Conservation (phyloP, 1,140 invertebrate genomes). For the Pantala flavescens region DNA sequence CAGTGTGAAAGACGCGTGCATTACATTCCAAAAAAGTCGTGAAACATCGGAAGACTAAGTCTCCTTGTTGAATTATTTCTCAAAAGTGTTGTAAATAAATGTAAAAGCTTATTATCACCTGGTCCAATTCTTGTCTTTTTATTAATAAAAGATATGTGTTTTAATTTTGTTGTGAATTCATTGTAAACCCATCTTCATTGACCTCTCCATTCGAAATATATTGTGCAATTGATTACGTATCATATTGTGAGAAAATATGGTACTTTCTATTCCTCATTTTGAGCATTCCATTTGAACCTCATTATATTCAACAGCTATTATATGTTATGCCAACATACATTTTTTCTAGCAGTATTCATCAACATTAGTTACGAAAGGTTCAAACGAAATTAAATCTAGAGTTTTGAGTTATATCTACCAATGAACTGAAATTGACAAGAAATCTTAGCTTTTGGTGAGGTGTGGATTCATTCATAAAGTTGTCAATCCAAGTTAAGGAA, state of each 20-base stretch:
- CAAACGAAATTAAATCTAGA: no score
- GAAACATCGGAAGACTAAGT: background rate
- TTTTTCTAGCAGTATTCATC: no score
- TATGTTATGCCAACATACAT: no score
- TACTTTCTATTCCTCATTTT: background rate
- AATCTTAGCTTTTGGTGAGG: no score
- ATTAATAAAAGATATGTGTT: conserved; percentile 8
- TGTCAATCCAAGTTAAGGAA: no score
- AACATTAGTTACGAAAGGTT: no score
- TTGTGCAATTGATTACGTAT: no score
- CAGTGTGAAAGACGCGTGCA: background rate
- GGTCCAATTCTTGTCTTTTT: conserved; percentile 1
- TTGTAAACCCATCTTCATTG: background rate
- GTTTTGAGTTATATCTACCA: no score
- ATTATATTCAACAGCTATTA: no score
- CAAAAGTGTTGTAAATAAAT: background rate
- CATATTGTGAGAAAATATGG: no score
- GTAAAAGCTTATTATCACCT: conserved; percentile 3
- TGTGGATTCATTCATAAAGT: no score
- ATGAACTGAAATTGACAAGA: no score
- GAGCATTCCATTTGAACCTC: background rate
- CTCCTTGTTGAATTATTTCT: background rate
- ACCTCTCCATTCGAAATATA: background rate
- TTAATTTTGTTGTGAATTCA: background rate
- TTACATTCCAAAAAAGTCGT: background rate